Evolutionary conservation across 2,888 invertebrate species (phyloP).

Genomic region (Lasiommata megera): DNA sequence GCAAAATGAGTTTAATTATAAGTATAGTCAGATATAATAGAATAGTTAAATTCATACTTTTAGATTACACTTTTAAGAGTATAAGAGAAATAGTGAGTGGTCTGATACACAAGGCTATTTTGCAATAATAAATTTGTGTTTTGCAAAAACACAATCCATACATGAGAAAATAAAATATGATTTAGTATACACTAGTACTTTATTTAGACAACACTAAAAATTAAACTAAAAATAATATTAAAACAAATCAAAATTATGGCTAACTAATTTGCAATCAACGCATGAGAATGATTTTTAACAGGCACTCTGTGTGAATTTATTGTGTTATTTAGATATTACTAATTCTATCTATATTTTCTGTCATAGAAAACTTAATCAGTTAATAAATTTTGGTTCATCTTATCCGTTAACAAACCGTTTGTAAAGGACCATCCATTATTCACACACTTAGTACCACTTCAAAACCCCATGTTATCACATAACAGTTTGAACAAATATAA

Average conservation of each 20-base stretch:
- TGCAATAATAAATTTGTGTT: conserved; percentile 36
- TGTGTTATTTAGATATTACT: conserved; percentile 55
- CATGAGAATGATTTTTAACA: conserved; percentile 70
- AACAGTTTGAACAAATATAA: too few species aligned
- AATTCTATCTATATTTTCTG: conserved; percentile 49
- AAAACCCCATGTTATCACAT: too few species aligned
- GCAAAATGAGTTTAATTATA: conserved; percentile 52
- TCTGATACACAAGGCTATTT: conserved; percentile 59
- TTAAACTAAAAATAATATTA: conserved; percentile 57
- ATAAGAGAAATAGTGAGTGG: conserved; percentile 44
- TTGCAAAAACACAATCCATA: conserved; percentile 31
- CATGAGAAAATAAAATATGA: conserved; percentile 51
- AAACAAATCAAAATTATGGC: conserved; percentile 75
- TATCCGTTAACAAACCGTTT: conserved; percentile 10
- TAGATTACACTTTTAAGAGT: conserved; percentile 30
- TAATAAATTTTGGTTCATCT: conserved; percentile 18
- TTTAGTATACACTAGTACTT: conserved; percentile 64
- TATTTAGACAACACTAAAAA: conserved; percentile 68
- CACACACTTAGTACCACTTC: not conserved
- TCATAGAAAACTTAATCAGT: conserved; percentile 25
- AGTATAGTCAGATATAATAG: conserved; percentile 33
- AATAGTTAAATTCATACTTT: conserved; percentile 43
- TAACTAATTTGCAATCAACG: conserved; percentile 61
- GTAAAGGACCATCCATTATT: not conserved
- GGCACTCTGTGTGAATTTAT: conserved; percentile 79